Evolutionary conservation across 2,113 vertebrate genomes (phyloP), one percentile per base, ranked within the genome.

Genomic region (Phaethornis superciliosus): DNA sequence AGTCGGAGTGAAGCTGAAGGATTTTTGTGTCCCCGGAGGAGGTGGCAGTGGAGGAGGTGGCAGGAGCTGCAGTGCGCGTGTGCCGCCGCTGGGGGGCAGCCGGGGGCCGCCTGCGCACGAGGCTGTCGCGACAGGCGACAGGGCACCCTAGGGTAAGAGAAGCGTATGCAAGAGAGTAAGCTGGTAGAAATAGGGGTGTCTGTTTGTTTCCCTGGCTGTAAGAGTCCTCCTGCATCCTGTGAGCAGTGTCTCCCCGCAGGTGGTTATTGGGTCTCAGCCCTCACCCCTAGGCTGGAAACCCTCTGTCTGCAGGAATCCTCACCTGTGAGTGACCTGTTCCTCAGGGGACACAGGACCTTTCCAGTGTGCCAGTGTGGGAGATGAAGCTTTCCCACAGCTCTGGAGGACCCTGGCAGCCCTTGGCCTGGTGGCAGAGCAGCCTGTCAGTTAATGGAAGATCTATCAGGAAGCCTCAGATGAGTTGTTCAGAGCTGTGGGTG

Each of bases 21-120:
- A 12, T 22, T 49, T 23, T 49, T 49, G 9, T n/a, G 37, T 40
- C 40, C 13, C 40, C 40, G 11, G 40, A 40, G 27, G 37, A 22
- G 11, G 46, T 19, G 40, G 75, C 49, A 40, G 58, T 11, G 67
- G 11, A 14, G 7, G 22, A 12, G 46, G 46, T 19, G 40, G 75
- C 49, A 40, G 58, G 55, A 46, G 42, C 70, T 75, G 95, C 85
- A 81, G 65, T 87, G 30, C 47, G 0, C 1, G 12, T 0, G 0
- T 15, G 3, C 76, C 1, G 8, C 94, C 72, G 70, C 94, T 63
- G 81, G 88, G 67, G 81, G 92, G 52, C 94, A 71, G 74, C 54
- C 5, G 32, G 62, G 70, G 27, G 7, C 42, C 30, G 54, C 15
- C 91, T 37, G 10, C 11, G 4, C 35, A 7, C 33, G 30, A 33